Percentiles rank a stretch among this genome's conserved stretches.
Evolutionary conservation across 2,888 invertebrate species (phyloP).

Genomic region (Agrochola lota): DNA sequence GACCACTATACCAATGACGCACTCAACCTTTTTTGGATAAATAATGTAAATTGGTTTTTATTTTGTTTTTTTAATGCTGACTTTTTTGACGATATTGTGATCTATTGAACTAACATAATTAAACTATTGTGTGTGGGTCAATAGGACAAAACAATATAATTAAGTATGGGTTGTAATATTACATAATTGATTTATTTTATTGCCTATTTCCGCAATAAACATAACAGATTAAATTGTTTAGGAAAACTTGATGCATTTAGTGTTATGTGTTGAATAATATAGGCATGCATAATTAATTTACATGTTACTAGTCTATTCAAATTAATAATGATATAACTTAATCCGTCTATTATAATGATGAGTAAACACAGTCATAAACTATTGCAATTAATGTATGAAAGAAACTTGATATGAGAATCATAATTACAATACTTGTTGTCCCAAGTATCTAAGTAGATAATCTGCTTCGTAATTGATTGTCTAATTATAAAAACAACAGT

Average conservation of each 20-base stretch:
- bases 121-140: constrained; percentile 29
- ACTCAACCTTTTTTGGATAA: not conserved
- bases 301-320: constrained; percentile 17
- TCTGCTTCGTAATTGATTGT: not conserved
- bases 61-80: not conserved
- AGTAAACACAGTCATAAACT: constrained; percentile 20
- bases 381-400: not conserved
- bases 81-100: not conserved
- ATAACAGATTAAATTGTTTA: constrained; percentile 6
- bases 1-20: too few relatives aligned
- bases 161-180: constrained; percentile 4
- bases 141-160: constrained; percentile 2
- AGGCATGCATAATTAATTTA: not conserved
- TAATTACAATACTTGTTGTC: not conserved
- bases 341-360: constrained; percentile 1
- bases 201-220: constrained; percentile 40
- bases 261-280: constrained; percentile 30
- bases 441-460: too few relatives aligned
- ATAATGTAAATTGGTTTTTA: not conserved
- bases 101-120: constrained; percentile 39
- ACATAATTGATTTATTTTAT: constrained; percentile 45
- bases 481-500: not conserved
- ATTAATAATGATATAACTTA: constrained; percentile 4
- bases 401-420: not conserved
- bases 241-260: constrained; percentile 29